phyloP scores from a whole-genome alignment of 2,888 invertebrate genomes.

The Pemphredon lugubris region DNA sequence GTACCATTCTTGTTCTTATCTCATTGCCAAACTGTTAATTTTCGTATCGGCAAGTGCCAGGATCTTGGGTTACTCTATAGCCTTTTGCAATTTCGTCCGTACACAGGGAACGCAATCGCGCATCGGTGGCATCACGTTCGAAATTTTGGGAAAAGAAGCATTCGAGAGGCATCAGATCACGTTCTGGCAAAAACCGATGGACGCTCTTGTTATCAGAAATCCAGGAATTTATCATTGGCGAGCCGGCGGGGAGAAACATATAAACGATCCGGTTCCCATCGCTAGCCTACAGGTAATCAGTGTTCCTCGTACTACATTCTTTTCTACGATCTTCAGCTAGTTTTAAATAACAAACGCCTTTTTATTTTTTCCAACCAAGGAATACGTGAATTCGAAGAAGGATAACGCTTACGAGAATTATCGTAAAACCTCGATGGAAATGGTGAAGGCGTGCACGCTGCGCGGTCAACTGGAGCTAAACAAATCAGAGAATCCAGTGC shows the following conservation, averaged over 20 bases:
- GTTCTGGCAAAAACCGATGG: constrained; percentile 86
- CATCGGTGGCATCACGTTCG: constrained; percentile 95
- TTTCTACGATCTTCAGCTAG: neutral
- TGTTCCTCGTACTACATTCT: neutral
- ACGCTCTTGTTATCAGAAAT: constrained; percentile 89
- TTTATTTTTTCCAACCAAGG: no score
- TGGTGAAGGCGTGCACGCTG: constrained; percentile 92
- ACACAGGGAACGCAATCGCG: constrained; percentile 85
- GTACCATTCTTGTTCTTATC: neutral
- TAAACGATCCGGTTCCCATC: constrained; percentile 93
- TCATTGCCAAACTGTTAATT: neutral
- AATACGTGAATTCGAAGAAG: constrained; percentile 92
- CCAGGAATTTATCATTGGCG: constrained; percentile 99
- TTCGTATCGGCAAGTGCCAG: neutral
- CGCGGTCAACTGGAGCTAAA: constrained; percentile 96
- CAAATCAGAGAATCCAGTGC: constrained; percentile 89
- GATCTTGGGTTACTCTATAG: neutral
- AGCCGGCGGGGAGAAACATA: constrained; percentile 97
- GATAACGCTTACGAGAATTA: constrained; percentile 91
- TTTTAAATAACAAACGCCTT: no score
- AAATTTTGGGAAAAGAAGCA: constrained; percentile 92
- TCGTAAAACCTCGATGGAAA: constrained; percentile 93
- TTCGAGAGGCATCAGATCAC: constrained; percentile 91
- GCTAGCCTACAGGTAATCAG: constrained; percentile 86
- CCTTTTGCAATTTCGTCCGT: neutral